Evolutionary conservation across 1,140 invertebrate species (phyloP).

Genomic region (Drosophila nebulosa): DNA sequence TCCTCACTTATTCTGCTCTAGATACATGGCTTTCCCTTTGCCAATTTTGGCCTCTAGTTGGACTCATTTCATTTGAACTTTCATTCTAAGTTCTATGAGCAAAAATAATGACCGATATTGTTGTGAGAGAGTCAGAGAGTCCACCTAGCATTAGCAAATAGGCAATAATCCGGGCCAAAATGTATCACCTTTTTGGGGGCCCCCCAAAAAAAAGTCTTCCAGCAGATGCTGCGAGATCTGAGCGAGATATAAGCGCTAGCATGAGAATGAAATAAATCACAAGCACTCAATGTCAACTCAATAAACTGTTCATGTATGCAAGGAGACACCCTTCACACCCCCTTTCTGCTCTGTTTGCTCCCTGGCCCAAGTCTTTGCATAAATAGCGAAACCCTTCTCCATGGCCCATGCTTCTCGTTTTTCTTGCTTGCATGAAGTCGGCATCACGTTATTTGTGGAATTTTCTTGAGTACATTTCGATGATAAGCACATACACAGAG

Average conservation of each 20-base stretch:
- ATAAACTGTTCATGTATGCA: constrained; percentile 69
- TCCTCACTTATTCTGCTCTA: too few species aligned
- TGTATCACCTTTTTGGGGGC: constrained; percentile 38
- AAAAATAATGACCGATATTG: too few species aligned
- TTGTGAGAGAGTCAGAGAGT: too few species aligned
- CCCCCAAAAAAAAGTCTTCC: background rate
- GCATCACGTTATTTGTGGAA: constrained; percentile 74
- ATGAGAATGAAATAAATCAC: constrained; percentile 66
- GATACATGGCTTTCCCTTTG: too few species aligned
- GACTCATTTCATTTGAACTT: too few species aligned
- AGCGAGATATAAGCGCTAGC: constrained; percentile 22
- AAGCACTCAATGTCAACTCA: constrained; percentile 78
- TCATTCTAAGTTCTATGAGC: too few species aligned
- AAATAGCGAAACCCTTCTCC: background rate
- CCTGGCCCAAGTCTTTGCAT: background rate
- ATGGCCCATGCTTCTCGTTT: background rate
- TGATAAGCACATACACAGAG: constrained; percentile 46
- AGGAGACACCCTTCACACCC: constrained; percentile 1
- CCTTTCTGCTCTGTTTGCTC: background rate
- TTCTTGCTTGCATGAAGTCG: constrained; percentile 27
- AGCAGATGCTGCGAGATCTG: constrained; percentile 2
- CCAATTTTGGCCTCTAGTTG: too few species aligned
- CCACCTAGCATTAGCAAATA: background rate
- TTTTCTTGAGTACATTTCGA: constrained; percentile 77
- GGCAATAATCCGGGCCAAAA: constrained; percentile 5